Conservation (phyloP, 2,797 vertebrate species). For the Smutsia temminckii region DNA sequence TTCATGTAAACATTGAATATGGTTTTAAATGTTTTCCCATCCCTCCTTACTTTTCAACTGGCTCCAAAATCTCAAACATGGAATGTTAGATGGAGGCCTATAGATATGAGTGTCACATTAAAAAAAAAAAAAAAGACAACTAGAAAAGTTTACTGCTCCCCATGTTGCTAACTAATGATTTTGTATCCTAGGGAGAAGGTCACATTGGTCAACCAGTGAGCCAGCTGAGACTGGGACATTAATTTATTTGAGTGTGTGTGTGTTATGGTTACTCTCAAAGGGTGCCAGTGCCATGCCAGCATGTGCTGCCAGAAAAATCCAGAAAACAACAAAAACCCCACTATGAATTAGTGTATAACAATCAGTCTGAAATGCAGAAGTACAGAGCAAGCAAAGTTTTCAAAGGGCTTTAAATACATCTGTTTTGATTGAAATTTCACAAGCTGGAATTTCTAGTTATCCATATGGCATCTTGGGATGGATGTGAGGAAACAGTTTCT, state of each 20-base stretch:
- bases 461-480: not conserved
- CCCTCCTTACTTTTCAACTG: not conserved
- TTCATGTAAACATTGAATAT: not conserved
- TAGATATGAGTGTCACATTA: not conserved
- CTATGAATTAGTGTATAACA: slow-evolving; percentile 19
- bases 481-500: slow-evolving; percentile 55
- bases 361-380: slow-evolving; percentile 37
- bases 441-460: slow-evolving; percentile 56
- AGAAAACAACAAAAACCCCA: not conserved
- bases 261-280: not conserved
- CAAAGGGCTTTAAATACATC: slow-evolving; percentile 45
- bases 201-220: not conserved
- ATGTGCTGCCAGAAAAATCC: not conserved
- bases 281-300: not conserved
- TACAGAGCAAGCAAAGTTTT: slow-evolving; percentile 45
- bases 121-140: not conserved
- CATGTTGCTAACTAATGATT: not conserved
- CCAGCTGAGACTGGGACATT: not conserved
- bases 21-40: not conserved
- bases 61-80: not conserved
- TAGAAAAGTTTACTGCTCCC: not conserved
- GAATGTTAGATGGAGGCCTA: not conserved
- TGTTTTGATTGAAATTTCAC: slow-evolving; percentile 65
- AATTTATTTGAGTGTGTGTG: not conserved
- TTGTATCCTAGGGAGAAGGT: not conserved